Percentiles rank a stretch among this genome's conserved stretches.
phyloP scores from a whole-genome alignment of 2,113 vertebrate species.

The Austrofundulus limnaeus region DNA sequence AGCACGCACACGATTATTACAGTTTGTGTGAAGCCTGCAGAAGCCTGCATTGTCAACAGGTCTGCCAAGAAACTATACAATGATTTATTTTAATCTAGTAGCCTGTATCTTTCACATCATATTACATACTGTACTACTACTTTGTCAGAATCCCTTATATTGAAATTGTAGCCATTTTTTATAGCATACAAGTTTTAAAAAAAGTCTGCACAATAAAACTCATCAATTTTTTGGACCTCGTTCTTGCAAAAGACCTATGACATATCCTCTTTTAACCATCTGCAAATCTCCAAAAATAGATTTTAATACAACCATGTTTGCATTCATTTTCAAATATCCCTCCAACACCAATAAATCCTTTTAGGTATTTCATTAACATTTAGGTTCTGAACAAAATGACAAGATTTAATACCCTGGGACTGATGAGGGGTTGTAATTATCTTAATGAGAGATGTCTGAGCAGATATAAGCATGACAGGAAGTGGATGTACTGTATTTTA shows the following conservation, averaged over 20 bases:
- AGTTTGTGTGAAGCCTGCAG: conserved; percentile 53
- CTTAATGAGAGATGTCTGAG: too few relatives aligned
- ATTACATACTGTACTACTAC: not conserved
- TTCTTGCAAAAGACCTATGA: too few relatives aligned
- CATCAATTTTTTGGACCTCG: not conserved
- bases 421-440: too few relatives aligned
- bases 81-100: conserved; percentile 38
- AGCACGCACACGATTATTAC: conserved; percentile 46
- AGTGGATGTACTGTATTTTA: too few relatives aligned
- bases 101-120: conserved; percentile 8
- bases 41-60: conserved; percentile 49
- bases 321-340: not conserved
- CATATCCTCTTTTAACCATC: too few relatives aligned
- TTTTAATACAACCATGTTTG: not conserved
- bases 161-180: not conserved
- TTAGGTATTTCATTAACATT: not conserved
- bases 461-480: too few relatives aligned
- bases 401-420: too few relatives aligned
- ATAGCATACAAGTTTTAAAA: not conserved
- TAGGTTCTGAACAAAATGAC: not conserved
- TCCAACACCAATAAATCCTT: not conserved
- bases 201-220: not conserved
- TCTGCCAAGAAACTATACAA: conserved; percentile 44
- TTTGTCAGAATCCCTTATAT: not conserved
- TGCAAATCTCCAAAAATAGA: not conserved